Evolutionary conservation across 2,113 vertebrate genomes (phyloP), one percentile per base, ranked within the genome.

Genomic region (Psettodes erumei): DNA sequence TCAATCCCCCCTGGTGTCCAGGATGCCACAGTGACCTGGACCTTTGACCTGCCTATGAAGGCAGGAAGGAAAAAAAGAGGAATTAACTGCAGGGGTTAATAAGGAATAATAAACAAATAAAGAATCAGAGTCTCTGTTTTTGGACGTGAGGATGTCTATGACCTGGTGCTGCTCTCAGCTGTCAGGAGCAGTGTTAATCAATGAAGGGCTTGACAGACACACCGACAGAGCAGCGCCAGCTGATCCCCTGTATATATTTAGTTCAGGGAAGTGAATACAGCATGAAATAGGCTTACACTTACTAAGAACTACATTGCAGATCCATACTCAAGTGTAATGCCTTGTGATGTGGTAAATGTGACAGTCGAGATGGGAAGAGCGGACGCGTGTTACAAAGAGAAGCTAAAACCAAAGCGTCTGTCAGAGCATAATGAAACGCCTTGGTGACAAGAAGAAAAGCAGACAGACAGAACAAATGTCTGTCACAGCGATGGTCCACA

Each of bases 401-500:
- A 32, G 33, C 58, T 48, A 19, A 56, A 64, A 61, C 40, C 7
- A 13, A 54, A 62, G 30, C 2, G 15, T 45, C 35, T 60, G 50
- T 62, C 55, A 58, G 60, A 60, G 51, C 23, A 16, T 62, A 65
- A 53, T n/a, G 27, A 75, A 38, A 78, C 21, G 33, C 67, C 45
- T 13, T 8, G 8, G 12, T 69, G 64, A 73, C 18, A 66, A 60
- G 42, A 35, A 70, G 58, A 35, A 50, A 67, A 72, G 38, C 53
- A 30, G 63, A 60, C 65, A 23, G 67, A 63, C 6, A 25, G 66
- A 61, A 60, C 30, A 48, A 77, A 50, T 50, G 21, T 74, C 60
- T 71, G 68, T 87, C 85, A 86, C 72, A 75, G 50, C 53, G 75
- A n/a, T 0, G 1, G 30, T 54, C 76, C 79, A 65, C 76, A 83